phyloP scores from a whole-genome alignment of 2,113 vertebrate genomes.

The Rhinoderma darwinii region DNA sequence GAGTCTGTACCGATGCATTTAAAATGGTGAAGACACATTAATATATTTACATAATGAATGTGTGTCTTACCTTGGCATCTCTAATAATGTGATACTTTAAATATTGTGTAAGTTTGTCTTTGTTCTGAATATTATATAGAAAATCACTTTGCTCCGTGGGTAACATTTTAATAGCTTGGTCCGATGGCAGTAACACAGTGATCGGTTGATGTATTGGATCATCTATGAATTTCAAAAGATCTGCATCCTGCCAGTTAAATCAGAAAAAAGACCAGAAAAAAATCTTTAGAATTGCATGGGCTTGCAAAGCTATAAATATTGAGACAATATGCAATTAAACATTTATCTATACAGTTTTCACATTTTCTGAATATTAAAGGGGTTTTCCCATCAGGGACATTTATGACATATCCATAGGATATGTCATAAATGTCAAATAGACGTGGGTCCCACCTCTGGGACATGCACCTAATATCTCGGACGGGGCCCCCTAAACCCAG shows the following conservation, averaged over 20 bases:
- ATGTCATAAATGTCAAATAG: no score
- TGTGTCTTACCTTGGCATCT: slow-evolving; percentile 73
- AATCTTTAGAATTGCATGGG: background rate
- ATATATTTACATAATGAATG: background rate
- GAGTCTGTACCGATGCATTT: background rate
- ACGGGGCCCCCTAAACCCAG: no score
- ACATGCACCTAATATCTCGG: no score
- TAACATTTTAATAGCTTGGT: slow-evolving; percentile 77
- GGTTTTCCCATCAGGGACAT: no score
- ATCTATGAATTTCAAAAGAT: slow-evolving; percentile 74
- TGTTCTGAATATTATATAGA: slow-evolving; percentile 80
- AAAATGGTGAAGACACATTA: background rate
- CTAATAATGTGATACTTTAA: slow-evolving; percentile 89
- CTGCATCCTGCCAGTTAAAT: slow-evolving; percentile 76
- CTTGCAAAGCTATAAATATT: background rate
- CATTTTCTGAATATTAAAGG: no score
- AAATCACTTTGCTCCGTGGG: slow-evolving; percentile 81
- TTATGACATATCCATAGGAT: no score
- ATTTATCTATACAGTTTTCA: background rate
- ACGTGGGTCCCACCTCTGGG: no score
- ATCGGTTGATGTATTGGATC: slow-evolving; percentile 79
- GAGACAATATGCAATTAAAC: background rate
- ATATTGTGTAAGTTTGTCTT: slow-evolving; percentile 79
- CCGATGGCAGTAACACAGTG: slow-evolving; percentile 87
- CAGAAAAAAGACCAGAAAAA: background rate